phyloP scores from a whole-genome alignment of 2,113 vertebrate genomes.

The Elgaria multicarinata region DNA sequence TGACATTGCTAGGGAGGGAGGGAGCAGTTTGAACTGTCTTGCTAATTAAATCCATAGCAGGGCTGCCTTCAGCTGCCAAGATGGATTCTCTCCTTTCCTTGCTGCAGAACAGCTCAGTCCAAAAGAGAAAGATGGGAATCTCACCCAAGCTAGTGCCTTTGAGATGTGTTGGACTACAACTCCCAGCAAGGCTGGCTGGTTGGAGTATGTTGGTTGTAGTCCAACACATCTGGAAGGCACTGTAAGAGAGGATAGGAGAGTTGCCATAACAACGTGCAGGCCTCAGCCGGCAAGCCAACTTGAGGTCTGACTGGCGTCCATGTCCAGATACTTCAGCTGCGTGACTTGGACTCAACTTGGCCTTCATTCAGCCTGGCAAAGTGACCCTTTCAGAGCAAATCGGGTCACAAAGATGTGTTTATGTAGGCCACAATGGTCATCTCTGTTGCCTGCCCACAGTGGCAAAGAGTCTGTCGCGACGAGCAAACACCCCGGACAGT shows the following conservation, averaged over 20 bases:
- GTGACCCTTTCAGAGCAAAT: background rate
- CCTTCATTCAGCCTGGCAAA: background rate
- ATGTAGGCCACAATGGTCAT: background rate
- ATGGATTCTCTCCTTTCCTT: background rate
- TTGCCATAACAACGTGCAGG: background rate
- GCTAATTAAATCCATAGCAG: background rate
- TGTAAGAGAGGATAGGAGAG: too few relatives aligned
- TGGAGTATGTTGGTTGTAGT: too few relatives aligned
- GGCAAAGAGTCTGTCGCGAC: background rate
- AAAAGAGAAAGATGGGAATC: background rate
- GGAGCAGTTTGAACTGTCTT: background rate
- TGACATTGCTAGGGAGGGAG: background rate
- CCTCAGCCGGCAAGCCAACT: background rate
- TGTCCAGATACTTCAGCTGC: background rate
- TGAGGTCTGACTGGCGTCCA: background rate
- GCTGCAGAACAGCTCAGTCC: background rate
- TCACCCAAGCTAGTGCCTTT: background rate
- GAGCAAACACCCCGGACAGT: background rate
- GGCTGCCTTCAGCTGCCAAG: background rate
- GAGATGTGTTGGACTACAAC: too few relatives aligned
- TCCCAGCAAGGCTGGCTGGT: too few relatives aligned
- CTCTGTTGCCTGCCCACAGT: background rate
- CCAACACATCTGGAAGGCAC: too few relatives aligned
- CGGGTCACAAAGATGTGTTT: background rate
- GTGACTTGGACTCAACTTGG: too few relatives aligned